Evolutionary conservation across 2,113 vertebrate species (phyloP).

Genomic region (Ammodytes marinus): DNA sequence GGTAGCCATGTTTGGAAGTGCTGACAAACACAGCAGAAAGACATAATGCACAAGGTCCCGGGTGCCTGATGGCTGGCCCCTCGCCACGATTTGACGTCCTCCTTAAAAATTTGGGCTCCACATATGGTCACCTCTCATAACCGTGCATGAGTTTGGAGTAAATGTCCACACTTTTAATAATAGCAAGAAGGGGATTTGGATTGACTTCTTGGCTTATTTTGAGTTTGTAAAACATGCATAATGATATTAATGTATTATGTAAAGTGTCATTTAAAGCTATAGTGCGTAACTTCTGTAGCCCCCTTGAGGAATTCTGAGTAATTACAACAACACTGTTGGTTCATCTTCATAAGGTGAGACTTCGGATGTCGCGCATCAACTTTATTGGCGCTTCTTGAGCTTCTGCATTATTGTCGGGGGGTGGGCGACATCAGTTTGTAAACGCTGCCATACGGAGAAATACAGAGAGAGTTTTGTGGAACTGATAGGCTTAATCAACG

Average conservation of each 20-base stretch:
- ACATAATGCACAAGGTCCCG: conserved; percentile 64
- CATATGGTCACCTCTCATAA: conserved; percentile 62
- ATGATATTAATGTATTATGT: not conserved
- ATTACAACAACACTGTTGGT: no score
- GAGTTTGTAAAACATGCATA: not conserved
- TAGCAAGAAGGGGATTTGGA: not conserved
- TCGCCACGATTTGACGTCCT: conserved; percentile 59
- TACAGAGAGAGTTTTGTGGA: no score
- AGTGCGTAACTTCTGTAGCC: no score
- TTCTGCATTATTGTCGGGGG: no score
- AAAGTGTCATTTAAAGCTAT: not conserved
- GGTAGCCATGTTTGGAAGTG: conserved; percentile 87
- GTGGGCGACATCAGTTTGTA: no score
- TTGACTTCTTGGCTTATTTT: conserved; percentile 3
- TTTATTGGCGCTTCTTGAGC: no score
- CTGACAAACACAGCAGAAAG: conserved; percentile 83
- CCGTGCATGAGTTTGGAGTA: not conserved
- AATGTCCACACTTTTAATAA: not conserved
- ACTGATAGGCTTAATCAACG: no score
- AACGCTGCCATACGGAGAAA: no score
- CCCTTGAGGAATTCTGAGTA: no score
- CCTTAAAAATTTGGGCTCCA: conserved; percentile 57
- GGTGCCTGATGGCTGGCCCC: conserved; percentile 38
- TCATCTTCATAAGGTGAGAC: no score
- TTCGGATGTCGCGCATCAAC: no score